Base-by-base conservation (phyloP, 2,113 vertebrate species). In the Athene cunicularia region DNA sequence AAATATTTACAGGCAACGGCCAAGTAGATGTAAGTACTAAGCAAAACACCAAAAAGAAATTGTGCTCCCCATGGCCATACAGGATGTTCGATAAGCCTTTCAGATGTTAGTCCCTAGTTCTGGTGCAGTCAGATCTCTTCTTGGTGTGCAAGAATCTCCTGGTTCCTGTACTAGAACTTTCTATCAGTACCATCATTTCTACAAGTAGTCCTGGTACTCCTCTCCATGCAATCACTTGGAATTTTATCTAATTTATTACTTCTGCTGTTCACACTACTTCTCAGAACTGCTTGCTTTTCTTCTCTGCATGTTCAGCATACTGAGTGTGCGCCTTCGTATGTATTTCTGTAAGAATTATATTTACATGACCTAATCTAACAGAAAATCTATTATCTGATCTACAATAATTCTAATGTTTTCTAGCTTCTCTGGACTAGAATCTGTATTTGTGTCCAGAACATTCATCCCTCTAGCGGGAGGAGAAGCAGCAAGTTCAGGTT, bases 151-250 rank as follows among this genome's bases (percentile, higher is more conserved):
- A 52, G 16, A 72, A n/a, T 33, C 23, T 85, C 53, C 59, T 28
- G 23, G 16, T 22, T n/a, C 14, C 8, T 49, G 28, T 22, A 14
- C 23, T 47, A 80, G 8, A 80, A 52, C 14, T 22, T 67, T 12
- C 10, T 67, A 52, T 12, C 30, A 79, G 11, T 15, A 68, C 3
- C 14, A 56, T n/a, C 1, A 72, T 56, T 64, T 58, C 33, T 58
- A n/a, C 18, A 72, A 32, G 6, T 53, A 53, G 15, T 47, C 27
- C 32, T 67, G 3, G 11, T 47, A 55, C 1, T 14, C 18, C 39
- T 0, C 0, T 22, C 11, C 39, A 8, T 50, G 9, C 26, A 77
- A 53, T 43, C 4, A 45, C 28, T 53, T 83, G 14, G 24, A 3
- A 77, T 45, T 81, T 77, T n/a, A 63, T 23, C 27, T 32, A 8